phyloP scores from a whole-genome alignment of 2,797 vertebrate species.

The Limnodromus scolopaceus region DNA sequence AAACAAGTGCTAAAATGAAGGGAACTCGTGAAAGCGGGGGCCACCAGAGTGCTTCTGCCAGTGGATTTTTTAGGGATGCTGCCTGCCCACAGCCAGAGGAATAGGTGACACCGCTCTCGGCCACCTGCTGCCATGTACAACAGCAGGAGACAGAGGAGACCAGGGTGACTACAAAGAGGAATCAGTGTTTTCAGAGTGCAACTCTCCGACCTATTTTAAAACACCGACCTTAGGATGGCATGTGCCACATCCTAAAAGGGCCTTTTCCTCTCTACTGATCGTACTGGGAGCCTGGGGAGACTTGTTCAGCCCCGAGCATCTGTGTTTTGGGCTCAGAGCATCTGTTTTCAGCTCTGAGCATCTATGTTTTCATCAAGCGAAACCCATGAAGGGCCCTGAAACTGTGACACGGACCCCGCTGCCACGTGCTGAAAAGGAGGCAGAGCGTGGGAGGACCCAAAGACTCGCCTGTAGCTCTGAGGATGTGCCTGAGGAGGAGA shows the following conservation, averaged over 20 bases:
- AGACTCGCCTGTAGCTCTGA: neutral
- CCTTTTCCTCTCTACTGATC: neutral
- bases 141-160: neutral
- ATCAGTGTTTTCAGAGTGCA: neutral
- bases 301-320: neutral
- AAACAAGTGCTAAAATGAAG: neutral
- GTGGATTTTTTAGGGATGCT: neutral
- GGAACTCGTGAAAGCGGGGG: fast-evolving
- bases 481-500: neutral
- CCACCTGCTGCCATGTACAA: neutral
- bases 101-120: neutral
- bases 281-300: neutral
- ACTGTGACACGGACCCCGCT: fast-evolving
- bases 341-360: neutral
- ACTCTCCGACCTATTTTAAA: neutral
- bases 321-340: neutral
- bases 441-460: neutral
- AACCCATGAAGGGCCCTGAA: neutral
- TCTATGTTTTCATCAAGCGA: neutral
- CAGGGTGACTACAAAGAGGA: neutral
- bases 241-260: neutral
- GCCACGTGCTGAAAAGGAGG: neutral
- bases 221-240: neutral
- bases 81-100: neutral
- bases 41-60: neutral